phyloP scores from a whole-genome alignment of 1,140 invertebrate genomes.

The Bombus affinis region DNA sequence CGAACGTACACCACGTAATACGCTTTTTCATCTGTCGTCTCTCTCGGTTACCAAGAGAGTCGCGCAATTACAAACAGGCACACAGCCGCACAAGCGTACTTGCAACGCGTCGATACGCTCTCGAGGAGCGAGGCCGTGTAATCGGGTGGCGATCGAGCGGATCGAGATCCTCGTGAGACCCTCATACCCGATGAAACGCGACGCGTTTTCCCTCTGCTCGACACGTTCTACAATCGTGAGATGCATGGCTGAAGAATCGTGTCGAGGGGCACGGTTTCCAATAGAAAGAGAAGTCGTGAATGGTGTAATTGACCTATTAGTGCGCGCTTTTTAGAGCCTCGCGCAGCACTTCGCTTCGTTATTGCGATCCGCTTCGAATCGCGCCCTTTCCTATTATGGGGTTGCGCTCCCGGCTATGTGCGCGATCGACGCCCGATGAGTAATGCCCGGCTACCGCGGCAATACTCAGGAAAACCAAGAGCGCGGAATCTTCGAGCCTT shows the following conservation, averaged over 20 bases:
- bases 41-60: not conserved
- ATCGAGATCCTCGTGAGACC: conserved; percentile 52
- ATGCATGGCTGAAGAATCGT: conserved; percentile 35
- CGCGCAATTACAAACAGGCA: conserved; percentile 33
- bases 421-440: conserved; percentile 6
- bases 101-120: conserved; percentile 49
- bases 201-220: conserved; percentile 20
- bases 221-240: conserved; percentile 44
- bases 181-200: not conserved
- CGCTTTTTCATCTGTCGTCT: conserved; percentile 21
- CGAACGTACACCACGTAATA: too few species aligned
- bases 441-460: not conserved
- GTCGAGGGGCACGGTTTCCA: conserved; percentile 9
- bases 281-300: conserved; percentile 21
- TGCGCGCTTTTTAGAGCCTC: conserved; percentile 35
- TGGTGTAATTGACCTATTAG: conserved; percentile 53
- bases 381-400: conserved; percentile 2
- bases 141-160: conserved; percentile 52
- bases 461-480: not conserved
- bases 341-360: conserved; percentile 26
- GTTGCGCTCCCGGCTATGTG: not conserved
- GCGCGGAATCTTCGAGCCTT: not conserved
- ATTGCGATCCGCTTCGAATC: conserved; percentile 16
- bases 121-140: conserved; percentile 48
- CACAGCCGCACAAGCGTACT: not conserved